Evolutionary conservation across 2,113 vertebrate species (phyloP), one percentile per base, ranked within the genome.

Genomic region (Aptenodytes patagonicus): DNA sequence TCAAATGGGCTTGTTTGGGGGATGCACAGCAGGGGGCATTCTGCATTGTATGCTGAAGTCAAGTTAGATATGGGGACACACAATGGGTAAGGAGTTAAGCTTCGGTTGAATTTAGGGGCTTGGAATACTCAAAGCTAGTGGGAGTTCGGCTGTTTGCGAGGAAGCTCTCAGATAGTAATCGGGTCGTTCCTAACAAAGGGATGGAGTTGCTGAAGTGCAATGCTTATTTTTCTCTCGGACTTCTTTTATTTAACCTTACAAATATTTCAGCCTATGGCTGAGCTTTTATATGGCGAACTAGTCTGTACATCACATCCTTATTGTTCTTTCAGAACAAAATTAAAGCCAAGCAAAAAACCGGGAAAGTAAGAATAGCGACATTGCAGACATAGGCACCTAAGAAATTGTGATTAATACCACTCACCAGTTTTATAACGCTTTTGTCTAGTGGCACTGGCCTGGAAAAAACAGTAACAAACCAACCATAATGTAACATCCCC

Each of bases 381-480:
- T 28, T 75, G 87, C 62, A 94, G 85, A 58, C 73, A 85, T 4
- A 88, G 90, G 90, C 83, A 89, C 80, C 82, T 89, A 95, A 92
- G 95, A 95, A 92, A 97, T 94, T 93, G 90, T 95, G 95, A 95
- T 96, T 96, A 97, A 97, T 92, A 95, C 71, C 52, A 55, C 76
- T 91, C 80, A 61, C 71, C 54, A 25, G 82, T 91, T 97, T 96
- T 91, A 90, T 92, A 95, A 96, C 0, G 89, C 93, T 93, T 97
- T 97, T 97, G 95, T 97, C 94, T 96, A 75, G 94, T 87, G 92
- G 94, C 95, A 96, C 79, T 96, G 95, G 97, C 95, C 95, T 96
- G 96, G 97, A 97, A 97, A 91, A 97, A 96, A 95, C 91, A 96
- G 88, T 95, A 97, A 97, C 95, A 97, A 96, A 83, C 91, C 95